Conservation (phyloP, 2,888 invertebrate species). For the Elmis aenea region DNA sequence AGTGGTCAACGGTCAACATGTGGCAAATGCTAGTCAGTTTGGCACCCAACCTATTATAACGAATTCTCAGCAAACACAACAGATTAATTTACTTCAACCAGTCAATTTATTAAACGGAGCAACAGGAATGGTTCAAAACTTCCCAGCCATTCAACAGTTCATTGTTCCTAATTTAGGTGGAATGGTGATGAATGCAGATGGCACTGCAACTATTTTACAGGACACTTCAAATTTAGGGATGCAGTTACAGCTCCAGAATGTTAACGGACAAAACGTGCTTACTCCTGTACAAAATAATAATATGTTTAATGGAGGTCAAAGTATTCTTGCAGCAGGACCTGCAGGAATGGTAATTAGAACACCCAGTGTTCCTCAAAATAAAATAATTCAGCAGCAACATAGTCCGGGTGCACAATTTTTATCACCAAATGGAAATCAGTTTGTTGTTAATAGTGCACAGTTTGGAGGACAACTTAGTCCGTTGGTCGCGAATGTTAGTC, state of each 20-base stretch:
- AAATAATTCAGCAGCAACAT: conserved; percentile 62
- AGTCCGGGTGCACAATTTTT: conserved; percentile 67
- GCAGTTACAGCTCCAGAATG: conserved; percentile 75
- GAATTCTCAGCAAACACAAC: conserved; percentile 47
- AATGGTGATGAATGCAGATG: conserved; percentile 77
- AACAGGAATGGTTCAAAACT: conserved; percentile 66
- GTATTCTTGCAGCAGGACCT: conserved; percentile 61
- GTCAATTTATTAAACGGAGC: conserved; percentile 73
- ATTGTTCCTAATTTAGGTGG: conserved; percentile 75
- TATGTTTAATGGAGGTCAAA: conserved; percentile 60
- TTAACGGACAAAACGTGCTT: conserved; percentile 70
- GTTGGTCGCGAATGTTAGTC: conserved; percentile 68
- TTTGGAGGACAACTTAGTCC: conserved; percentile 76
- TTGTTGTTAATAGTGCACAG: conserved; percentile 67
- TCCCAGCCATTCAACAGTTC: conserved; percentile 76
- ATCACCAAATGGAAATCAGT: conserved; percentile 68
- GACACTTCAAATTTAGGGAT: conserved; percentile 65
- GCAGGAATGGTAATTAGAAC: conserved; percentile 76
- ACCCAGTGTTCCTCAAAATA: conserved; percentile 63
- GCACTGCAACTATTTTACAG: conserved; percentile 64
- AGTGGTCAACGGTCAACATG: conserved; percentile 68
- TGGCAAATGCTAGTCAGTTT: conserved; percentile 54
- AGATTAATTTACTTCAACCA: conserved; percentile 74
- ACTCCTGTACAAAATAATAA: conserved; percentile 65
- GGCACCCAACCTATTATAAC: conserved; percentile 67